Evolutionary conservation across 2,888 invertebrate species (phyloP), one percentile per base, ranked within the genome.

Genomic region (Chalcosyrphus nemorum): DNA sequence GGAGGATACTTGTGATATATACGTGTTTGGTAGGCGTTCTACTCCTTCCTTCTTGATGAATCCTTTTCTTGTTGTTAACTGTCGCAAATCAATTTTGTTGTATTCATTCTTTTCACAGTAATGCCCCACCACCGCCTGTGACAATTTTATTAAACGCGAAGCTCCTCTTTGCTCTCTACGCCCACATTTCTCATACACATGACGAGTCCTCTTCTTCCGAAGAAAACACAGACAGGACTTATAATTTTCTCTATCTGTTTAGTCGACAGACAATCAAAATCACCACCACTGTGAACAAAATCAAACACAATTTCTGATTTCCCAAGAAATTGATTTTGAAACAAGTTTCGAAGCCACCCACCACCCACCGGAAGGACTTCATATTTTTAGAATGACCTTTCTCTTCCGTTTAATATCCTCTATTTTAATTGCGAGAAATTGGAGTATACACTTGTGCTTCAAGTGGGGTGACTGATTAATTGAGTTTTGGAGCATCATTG

Each of bases 31-130:
- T 15, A 0, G 3, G n/a, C n/a, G n/a, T n/a, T n/a, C n/a, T n/a
- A n/a, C n/a, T n/a, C n/a, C n/a, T n/a, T n/a, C n/a, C n/a, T 4
- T 2, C 9, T 41, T 15, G 27, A 2, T 41, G 38, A 38, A 27
- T 35, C 32, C 47, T 17, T 50, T 50, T 3, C 17, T 35, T 50
- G 35, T 50, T 47, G n/a, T n/a, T n/a, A n/a, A 47, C 17, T 57
- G 32, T 21, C 35, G 57, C 57, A 70, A 70, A 70, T 70, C 13
- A 57, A 45, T 57, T 68, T n/a, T 68, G 13, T 56, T 56, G 21
- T 43, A 13, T 57, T 68, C n/a, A n/a, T n/a, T n/a, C n/a, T 29
- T 29, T 19, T 45, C 4, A 29, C 32, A 41, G 15, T 3, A 43
- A 13, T 43, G 32, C 4, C 38, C 19, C 27, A 41, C n/a, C n/a